Conservation (phyloP, 1,140 invertebrate genomes). For the Geopemphigus sp. region DNA sequence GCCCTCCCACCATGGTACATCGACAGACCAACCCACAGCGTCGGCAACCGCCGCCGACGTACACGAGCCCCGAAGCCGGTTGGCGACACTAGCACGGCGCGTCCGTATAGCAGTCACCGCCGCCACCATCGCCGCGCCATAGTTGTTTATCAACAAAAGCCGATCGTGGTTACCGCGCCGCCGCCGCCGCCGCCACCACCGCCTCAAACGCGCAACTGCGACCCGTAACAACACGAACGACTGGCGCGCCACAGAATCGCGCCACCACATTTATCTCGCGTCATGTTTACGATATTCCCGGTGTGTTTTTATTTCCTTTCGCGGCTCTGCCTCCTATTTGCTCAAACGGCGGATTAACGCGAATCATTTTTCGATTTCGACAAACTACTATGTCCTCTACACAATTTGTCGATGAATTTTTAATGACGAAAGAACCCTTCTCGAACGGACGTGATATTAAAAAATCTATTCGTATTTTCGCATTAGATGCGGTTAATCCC, state of each 20-base stretch:
- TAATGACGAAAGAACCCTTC: too few relatives aligned
- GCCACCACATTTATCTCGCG: slow-evolving; percentile 35
- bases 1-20: too few relatives aligned
- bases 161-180: neutral
- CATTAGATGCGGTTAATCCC: too few relatives aligned
- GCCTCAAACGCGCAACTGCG: neutral
- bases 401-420: too few relatives aligned
- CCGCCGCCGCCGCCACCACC: neutral
- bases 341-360: too few relatives aligned
- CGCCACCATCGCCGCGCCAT: neutral
- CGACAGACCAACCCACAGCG: too few relatives aligned
- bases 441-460: too few relatives aligned
- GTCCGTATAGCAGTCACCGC: neutral
- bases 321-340: too few relatives aligned
- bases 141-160: neutral
- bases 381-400: too few relatives aligned
- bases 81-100: slow-evolving; percentile 1
- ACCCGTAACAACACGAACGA: too few relatives aligned
- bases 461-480: too few relatives aligned
- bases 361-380: neutral
- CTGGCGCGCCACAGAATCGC: neutral
- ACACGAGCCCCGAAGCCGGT: neutral
- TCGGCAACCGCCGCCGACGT: neutral
- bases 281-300: neutral
- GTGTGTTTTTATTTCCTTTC: too few relatives aligned